Evolutionary conservation across 92 coral and sea anemone genomes (phyloP), one percentile per base, ranked within the genome.

Genomic region (Zoanthus sansibaricus): DNA sequence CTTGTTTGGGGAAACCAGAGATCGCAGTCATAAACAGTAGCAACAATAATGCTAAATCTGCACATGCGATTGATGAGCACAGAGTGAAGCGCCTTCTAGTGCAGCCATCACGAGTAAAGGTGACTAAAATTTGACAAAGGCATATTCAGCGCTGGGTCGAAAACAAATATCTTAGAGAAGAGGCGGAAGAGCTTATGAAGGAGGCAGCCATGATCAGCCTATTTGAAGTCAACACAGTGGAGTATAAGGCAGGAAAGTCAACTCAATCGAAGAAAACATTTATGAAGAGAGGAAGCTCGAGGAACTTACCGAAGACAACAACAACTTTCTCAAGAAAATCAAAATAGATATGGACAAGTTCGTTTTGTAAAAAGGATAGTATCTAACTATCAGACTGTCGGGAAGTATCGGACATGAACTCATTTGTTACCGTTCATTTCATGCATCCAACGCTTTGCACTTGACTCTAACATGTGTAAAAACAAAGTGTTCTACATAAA

Each of bases 101-200:
- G 66, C 80, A 72, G 64, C 87, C 87, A 45, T 83, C 82, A 16
- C 87, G 83, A 20, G 61, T 83, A 13, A 83, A 11, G 25, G 82
- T 83, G 16, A 83, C 87, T 31, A 83, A 68, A 51, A 83, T 83
- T 49, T 83, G 69, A 33, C 87, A 70, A 69, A 72, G 73, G 78
- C 86, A 79, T 61, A 59, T 55, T 42, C 84, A 79, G 44, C 17
- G 66, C 49, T 1, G 78, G 64, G 78, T 82, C 62, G 82, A 68
- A 64, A 71, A 72, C 87, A 83, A 83, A 51, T 83, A 83, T 55
- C 82, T 46, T 6, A 83, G 74, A 78, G 84, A 83, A 71, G 87
- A 72, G 64, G 87, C 87, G 7, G 83, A 83, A 48, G 86, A 61
- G 72, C 86, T 82, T 31, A 82, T 82, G 86, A 78, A 54, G 7